Conservation (phyloP, 1,140 invertebrate genomes). For the Holcopasites calliopsidis region DNA sequence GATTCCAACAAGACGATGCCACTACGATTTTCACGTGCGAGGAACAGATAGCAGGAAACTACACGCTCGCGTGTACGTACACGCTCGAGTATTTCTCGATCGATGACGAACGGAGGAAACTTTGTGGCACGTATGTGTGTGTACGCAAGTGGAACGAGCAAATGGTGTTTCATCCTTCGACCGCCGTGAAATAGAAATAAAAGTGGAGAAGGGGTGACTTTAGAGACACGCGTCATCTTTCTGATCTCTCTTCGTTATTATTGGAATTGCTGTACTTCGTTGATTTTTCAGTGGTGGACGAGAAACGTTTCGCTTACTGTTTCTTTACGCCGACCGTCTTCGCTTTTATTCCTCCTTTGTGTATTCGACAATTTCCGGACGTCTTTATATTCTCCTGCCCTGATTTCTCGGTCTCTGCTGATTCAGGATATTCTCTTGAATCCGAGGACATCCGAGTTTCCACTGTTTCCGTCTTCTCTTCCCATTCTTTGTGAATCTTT, state of each 20-base stretch:
- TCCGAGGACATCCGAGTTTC: background rate
- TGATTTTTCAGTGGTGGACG: background rate
- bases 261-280: background rate
- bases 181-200: conserved; percentile 27
- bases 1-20: background rate
- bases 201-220: background rate
- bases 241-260: conserved; percentile 3
- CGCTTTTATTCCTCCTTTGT: background rate
- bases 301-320: background rate
- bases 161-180: conserved; percentile 16
- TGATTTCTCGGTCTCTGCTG: background rate
- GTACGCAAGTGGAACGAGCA: conserved; percentile 1
- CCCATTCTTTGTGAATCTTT: background rate
- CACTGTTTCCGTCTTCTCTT: no score
- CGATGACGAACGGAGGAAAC: conserved; percentile 24
- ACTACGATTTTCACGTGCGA: background rate
- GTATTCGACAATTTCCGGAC: background rate
- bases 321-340: background rate
- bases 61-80: background rate
- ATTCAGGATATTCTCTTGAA: background rate
- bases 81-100: background rate
- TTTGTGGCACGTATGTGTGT: conserved; percentile 4
- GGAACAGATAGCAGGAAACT: conserved; percentile 15
- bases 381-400: background rate
- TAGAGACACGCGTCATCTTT: background rate